Conservation (phyloP, 2,888 invertebrate species). For the Uropetala carovei region DNA sequence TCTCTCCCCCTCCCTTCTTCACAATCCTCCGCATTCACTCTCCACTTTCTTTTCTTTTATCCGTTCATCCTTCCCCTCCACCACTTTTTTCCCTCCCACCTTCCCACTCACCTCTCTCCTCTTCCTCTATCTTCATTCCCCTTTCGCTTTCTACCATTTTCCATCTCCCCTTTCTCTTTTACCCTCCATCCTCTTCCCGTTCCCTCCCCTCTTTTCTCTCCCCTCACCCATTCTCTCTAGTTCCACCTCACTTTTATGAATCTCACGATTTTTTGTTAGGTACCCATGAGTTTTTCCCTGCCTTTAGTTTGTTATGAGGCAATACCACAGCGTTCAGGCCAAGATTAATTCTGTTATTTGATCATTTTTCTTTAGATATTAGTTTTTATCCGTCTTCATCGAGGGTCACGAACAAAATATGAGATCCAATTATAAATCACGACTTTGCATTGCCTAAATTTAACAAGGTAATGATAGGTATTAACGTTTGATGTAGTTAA, state of each 20-base stretch:
- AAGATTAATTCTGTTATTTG: too few species aligned
- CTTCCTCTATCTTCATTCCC: not conserved
- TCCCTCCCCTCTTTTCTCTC: not conserved
- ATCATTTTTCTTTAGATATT: too few species aligned
- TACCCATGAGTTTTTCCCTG: too few species aligned
- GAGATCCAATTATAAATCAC: too few species aligned
- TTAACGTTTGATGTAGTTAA: too few species aligned
- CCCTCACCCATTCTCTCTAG: not conserved
- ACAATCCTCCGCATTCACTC: not conserved
- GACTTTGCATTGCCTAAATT: too few species aligned
- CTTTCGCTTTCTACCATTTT: not conserved
- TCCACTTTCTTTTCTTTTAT: conserved; percentile 25
- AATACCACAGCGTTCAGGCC: too few species aligned
- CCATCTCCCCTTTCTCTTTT: not conserved
- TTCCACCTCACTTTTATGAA: not conserved
- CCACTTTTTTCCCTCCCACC: not conserved
- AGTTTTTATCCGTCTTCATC: too few species aligned
- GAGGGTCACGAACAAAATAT: too few species aligned
- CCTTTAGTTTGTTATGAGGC: too few species aligned
- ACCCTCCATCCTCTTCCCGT: not conserved
- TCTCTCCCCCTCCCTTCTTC: not conserved
- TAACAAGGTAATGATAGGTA: too few species aligned
- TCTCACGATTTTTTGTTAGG: too few species aligned
- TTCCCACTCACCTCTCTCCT: not conserved
- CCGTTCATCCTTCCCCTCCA: not conserved